Evolutionary conservation across 2,888 invertebrate genomes (phyloP).

Genomic region (Microctonus brassicae): DNA sequence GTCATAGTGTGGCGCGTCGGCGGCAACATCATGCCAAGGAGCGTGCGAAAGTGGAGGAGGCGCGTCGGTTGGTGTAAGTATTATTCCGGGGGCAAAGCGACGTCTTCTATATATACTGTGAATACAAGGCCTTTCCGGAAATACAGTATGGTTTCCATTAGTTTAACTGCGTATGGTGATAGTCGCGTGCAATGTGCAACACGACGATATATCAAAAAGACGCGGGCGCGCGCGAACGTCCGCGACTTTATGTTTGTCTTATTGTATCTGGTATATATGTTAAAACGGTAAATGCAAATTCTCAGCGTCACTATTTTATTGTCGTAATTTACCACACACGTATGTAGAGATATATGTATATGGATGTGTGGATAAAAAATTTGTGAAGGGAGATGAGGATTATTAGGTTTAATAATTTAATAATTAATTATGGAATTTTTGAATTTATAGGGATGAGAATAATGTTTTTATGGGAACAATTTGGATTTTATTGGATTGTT

Average conservation of each 20-base stretch:
- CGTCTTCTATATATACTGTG: no score
- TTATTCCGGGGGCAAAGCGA: slow-evolving; percentile 4
- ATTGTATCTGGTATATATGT: slow-evolving; percentile 14
- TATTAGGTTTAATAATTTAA: not conserved
- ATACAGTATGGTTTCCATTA: slow-evolving; percentile 34
- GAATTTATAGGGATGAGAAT: no score
- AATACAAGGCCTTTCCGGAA: slow-evolving; percentile 33
- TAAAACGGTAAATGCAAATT: slow-evolving; percentile 33
- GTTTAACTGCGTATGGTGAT: slow-evolving; percentile 26
- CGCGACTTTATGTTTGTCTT: slow-evolving; percentile 17
- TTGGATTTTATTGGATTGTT: no score
- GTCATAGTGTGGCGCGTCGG: not conserved
- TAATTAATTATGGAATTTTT: slow-evolving; percentile 4
- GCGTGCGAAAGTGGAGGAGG: slow-evolving; percentile 47
- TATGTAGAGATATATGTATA: not conserved
- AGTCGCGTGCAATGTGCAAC: slow-evolving; percentile 28
- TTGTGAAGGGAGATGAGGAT: no score
- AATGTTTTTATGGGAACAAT: no score
- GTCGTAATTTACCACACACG: not conserved
- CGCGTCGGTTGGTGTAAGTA: slow-evolving; percentile 34
- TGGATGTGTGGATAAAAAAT: no score
- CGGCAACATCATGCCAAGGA: slow-evolving; percentile 30
- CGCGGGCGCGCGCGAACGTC: slow-evolving; percentile 18
- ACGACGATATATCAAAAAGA: slow-evolving; percentile 29
- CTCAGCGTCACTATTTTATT: slow-evolving; percentile 25